These are phyloP conservation scores for Ganaspis brasiliensis DNA, from an alignment of 2,888 invertebrate species.

Conservation along the genomic window DNA sequence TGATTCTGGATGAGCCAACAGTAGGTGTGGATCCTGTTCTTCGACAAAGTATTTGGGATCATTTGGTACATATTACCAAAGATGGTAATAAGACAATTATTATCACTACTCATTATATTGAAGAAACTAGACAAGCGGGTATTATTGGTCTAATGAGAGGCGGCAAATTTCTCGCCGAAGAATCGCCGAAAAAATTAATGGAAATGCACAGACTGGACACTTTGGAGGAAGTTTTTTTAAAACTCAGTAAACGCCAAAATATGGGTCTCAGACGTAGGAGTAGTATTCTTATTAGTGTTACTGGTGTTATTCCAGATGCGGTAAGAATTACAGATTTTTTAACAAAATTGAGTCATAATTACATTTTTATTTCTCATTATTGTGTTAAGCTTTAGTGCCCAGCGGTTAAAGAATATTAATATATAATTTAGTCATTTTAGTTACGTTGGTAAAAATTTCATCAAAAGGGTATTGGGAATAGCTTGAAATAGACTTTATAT, in stretches of 20 bases:
- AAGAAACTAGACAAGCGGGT: conserved; percentile 92
- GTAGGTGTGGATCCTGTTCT: conserved; percentile 96
- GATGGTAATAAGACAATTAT: conserved; percentile 90
- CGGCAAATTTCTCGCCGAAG: conserved; percentile 92
- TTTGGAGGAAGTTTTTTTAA: conserved; percentile 91
- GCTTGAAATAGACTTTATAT: too few relatives aligned
- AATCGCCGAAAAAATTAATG: conserved; percentile 88
- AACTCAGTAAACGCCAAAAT: conserved; percentile 90
- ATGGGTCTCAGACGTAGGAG: conserved; percentile 90
- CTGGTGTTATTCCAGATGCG: conserved; percentile 79
- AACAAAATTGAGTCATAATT: too few relatives aligned
- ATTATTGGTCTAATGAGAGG: conserved; percentile 92
- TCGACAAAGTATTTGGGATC: conserved; percentile 92
- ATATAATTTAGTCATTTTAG: too few relatives aligned
- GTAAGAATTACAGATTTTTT: conserved; percentile 66
- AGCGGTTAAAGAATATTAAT: too few relatives aligned
- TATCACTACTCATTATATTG: conserved; percentile 94
- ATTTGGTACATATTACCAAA: conserved; percentile 89
- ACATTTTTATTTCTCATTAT: neutral
- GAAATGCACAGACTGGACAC: conserved; percentile 88
- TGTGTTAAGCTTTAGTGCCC: too few relatives aligned
- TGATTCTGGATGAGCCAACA: conserved; percentile 96
- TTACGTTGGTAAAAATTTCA: neutral
- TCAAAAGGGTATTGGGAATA: neutral
- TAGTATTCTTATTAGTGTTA: conserved; percentile 89